Evolutionary conservation across 2,888 invertebrate genomes (phyloP), one percentile per base, ranked within the genome.

Genomic region (Caenorhabditis sinica): DNA sequence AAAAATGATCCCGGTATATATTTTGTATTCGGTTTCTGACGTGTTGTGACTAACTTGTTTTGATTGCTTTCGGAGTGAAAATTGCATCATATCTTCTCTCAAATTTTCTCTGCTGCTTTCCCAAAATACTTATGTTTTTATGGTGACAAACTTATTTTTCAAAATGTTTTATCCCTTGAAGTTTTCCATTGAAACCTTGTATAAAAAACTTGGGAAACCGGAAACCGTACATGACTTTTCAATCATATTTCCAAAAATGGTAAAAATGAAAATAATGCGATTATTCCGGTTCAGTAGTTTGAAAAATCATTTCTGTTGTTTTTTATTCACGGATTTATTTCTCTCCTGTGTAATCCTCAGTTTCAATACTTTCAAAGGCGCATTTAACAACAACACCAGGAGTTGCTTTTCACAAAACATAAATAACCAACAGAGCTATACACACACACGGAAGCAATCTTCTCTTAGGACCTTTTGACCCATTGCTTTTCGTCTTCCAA

Each of bases 201-300:
- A 20, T 9, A 9, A 11, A 33, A 58, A 9, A 60, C 17, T 58
- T 51, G 20, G 13, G 58, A 36, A 56, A 71, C 36, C 30, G 23
- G 28, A 53, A 65, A 68, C n/a, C 33, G 49, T 66, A n/a, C n/a
- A 49, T 40, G 51, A 79, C 20, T 77, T 77, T 58, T 45, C 11
- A n/a, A n/a, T n/a, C n/a, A 20, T 8, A 23, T 40, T 51, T 69
- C 58, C 75, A 45, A 75, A 66, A 58, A 58, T 40, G 65, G 65
- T 65, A 45, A 25, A 56, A 56, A 79, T 40, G 71, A 40, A 58
- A 72, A 72, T 80, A 72, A 80, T 80, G 72, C 80, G 80, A 72
- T 80, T 80, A 72, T 80, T 80, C 80, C 66, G 80, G 80, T 71
- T 72, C 72, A 66, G 8, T 49, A 72, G 65, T 65, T 51, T 56